These are phyloP conservation scores for Platysteira castanea DNA, from an alignment of 2,113 vertebrate species.

Conservation along the genomic window DNA sequence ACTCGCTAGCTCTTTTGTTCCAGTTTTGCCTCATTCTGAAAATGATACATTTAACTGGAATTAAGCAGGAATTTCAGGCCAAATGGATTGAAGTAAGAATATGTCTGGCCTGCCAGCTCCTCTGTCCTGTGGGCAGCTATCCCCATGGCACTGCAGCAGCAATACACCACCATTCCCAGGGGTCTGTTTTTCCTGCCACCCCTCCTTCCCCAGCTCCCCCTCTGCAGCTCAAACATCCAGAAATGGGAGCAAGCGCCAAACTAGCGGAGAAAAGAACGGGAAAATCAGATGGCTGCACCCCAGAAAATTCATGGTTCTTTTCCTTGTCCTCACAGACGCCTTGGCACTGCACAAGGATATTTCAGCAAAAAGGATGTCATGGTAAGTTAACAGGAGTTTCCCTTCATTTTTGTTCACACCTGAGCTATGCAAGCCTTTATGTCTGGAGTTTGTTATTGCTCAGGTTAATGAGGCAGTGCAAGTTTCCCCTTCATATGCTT, in stretches of 20 bases:
- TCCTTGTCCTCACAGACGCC: neutral
- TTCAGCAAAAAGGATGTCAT: neutral
- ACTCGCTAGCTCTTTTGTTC: neutral
- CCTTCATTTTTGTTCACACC: neutral
- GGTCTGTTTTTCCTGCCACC: neutral
- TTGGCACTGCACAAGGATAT: neutral
- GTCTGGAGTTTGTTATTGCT: neutral
- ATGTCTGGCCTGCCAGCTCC: neutral
- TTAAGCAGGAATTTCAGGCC: neutral
- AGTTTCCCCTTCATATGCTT: neutral
- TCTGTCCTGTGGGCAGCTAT: fast-evolving
- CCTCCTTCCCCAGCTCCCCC: neutral
- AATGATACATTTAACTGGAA: neutral
- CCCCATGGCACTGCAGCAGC: neutral
- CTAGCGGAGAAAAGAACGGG: neutral
- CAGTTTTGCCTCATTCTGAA: neutral
- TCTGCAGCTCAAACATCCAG: neutral
- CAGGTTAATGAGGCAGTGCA: neutral
- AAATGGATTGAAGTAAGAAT: neutral
- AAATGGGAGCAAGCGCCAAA: neutral
- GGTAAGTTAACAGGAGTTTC: neutral
- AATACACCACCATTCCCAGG: fast-evolving
- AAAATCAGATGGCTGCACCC: neutral
- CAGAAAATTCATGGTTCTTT: neutral
- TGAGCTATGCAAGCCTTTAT: neutral